A percentile compares a stretch with the other conserved stretches of the same genome.
These are phyloP conservation scores for Schizaphis graminum DNA, from an alignment of 2,888 invertebrate species.

Conservation along the genomic window DNA sequence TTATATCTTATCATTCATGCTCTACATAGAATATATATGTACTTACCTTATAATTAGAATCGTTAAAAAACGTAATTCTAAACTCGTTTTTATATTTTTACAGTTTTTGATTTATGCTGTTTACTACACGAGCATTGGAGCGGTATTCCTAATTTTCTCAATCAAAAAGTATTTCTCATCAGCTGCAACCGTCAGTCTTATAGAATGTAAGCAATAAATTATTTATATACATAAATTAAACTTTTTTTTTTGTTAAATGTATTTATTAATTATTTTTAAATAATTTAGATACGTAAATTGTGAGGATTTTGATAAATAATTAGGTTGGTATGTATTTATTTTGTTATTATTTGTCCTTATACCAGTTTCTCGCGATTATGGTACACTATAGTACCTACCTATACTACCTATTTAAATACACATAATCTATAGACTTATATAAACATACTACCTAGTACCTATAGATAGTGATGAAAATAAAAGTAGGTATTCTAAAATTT, in stretches of 20 bases:
- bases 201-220: slow-evolving; percentile 29
- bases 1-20: no score
- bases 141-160: slow-evolving; percentile 1
- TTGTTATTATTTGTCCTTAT: background rate
- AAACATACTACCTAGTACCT: no score
- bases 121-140: slow-evolving; percentile 39
- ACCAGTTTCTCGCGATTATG: background rate
- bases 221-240: background rate
- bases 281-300: background rate
- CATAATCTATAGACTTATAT: background rate
- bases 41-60: background rate
- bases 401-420: background rate
- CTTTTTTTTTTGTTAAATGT: background rate
- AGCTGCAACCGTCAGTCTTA: background rate
- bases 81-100: background rate
- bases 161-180: slow-evolving; percentile 13
- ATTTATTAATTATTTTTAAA: background rate
- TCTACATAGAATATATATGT: no score
- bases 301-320: background rate
- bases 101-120: slow-evolving; percentile 55
- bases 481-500: background rate
- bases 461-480: background rate
- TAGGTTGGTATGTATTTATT: background rate
- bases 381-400: background rate
- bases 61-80: background rate